Percentiles rank a stretch among this genome's conserved stretches.
phyloP scores from a whole-genome alignment of 1,140 invertebrate genomes.

The Panagrolaimus sp. region DNA sequence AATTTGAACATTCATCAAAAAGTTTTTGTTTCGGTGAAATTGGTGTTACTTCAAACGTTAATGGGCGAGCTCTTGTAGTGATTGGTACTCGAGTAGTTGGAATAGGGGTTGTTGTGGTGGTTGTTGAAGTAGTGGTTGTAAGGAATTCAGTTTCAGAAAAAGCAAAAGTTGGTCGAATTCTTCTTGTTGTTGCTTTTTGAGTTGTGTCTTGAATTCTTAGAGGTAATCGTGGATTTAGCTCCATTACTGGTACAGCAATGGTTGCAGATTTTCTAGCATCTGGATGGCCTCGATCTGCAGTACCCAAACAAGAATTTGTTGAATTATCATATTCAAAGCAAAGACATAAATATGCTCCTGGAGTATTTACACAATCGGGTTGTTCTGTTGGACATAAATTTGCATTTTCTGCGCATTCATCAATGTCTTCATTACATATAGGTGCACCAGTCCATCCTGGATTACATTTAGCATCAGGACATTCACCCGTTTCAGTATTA shows the following conservation, averaged over 20 bases:
- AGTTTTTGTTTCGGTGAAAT: no score
- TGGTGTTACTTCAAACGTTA: not conserved
- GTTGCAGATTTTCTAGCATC: not conserved
- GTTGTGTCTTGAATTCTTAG: not conserved
- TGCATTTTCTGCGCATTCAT: conserved; percentile 33
- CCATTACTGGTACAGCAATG: conserved; percentile 7
- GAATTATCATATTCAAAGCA: conserved; percentile 46
- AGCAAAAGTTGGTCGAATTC: not conserved
- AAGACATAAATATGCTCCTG: conserved; percentile 46
- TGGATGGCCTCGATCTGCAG: not conserved
- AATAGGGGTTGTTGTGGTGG: not conserved
- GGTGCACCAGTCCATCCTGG: conserved; percentile 42
- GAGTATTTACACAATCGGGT: conserved; percentile 48
- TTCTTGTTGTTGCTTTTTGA: not conserved
- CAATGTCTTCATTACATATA: conserved; percentile 44
- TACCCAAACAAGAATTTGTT: conserved; percentile 38
- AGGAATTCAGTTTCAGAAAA: not conserved
- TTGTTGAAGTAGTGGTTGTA: not conserved
- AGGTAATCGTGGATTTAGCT: not conserved
- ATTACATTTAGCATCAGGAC: conserved; percentile 37
- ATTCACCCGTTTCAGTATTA: conserved; percentile 37
- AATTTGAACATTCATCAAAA: not conserved
- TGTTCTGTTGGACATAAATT: conserved; percentile 41
- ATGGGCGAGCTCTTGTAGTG: not conserved
- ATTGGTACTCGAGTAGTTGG: not conserved